Base-by-base conservation (phyloP, 2,888 invertebrate genomes). In the Synanthedon formicaeformis region DNA sequence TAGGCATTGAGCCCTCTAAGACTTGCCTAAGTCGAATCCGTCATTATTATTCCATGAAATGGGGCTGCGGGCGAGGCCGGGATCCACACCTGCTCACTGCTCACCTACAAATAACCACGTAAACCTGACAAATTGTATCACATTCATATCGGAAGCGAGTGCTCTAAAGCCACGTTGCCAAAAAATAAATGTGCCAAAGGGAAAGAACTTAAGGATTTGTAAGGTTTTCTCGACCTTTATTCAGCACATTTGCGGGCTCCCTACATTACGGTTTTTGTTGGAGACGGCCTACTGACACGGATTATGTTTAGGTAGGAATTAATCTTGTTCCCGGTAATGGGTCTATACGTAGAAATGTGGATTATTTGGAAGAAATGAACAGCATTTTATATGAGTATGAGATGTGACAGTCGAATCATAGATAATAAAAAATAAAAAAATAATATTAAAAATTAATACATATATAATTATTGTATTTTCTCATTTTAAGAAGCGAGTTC, bases 51-150 rank as follows among this genome's bases (percentile, higher is more conserved):
- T 74, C 72, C 67, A 71, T 69, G 71, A 66, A 70, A 77, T 67
- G 70, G 71, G 71, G 67, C 69, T 60, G 62, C 57, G 63, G 65
- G 65, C 61, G 59, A 56, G 63, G 65, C 65, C 61, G 59, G 60
- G 60, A 58, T 64, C 59, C 67, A 67, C 83, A 84, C 84, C 83
- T 83, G 84, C 73, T 74, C 73, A 60, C 69, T 55, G 54, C 68
- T 61, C 66, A 63, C 67, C 66, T 73, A 78, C 80, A 83, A 84
- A 83, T 81, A 82, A 78, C 80, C 81, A 69, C 70, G 75, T 82
- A 82, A 85, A 80, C 79, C 82, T 78, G 80, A 85, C 78, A 84
- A 83, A 85, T 84, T 71, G 81, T 71, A 75, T 73, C 76, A 77
- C 84, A 85, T 85, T 75, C 81, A 77, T 84, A 84, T 79, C 67